Evolutionary conservation across 2,888 invertebrate genomes (phyloP), one percentile per base, ranked within the genome.

Genomic region (Tubulanus polymorphus): DNA sequence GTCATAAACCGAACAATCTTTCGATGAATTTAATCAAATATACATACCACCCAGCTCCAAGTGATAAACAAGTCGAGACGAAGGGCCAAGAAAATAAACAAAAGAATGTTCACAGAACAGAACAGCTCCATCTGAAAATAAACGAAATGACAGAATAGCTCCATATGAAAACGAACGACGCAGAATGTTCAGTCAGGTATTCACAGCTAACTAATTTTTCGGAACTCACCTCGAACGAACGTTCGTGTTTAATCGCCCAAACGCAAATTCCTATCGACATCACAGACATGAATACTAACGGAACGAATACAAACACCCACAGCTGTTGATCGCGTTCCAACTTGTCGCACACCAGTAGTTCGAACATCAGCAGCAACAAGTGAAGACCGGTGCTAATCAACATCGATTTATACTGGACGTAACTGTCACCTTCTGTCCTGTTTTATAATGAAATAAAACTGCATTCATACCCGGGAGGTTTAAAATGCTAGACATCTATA

Each of bases 351-450:
- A 92, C 93, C 60, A 99, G 83, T 62, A 96, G 81, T 80, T 97
- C 96, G 81, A 99, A 99, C 90, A 95, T 93, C 27, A 96, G 82
- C 63, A 99, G 82, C 67, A 97, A 90, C 60, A 96, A 83, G 79
- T 99, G 97, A 72, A 97, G 85, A 47, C 93, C 91, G 67, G 95
- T 84, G 61, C 93, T 93, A 76, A 97, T 93, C 59, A 97, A 83
- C 96, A 99, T 97, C 18, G 95, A 94, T 80, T 95, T 95, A 80
- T 94, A 99, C 79, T 99, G 97, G 37, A 94, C 89, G 78, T 95
- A 93, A 5, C 94, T 91, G 82, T 94, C 93, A 64, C 92, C 92
- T 83, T 96, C 96, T 68, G 93, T 82, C 78, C 96, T 91, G 81
- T n/a, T n/a, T n/a, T n/a, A n/a, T n/a, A n/a, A n/a, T n/a, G n/a